Evolutionary conservation across 2,113 vertebrate genomes (phyloP).

Genomic region (Acrocephalus arundinaceus): DNA sequence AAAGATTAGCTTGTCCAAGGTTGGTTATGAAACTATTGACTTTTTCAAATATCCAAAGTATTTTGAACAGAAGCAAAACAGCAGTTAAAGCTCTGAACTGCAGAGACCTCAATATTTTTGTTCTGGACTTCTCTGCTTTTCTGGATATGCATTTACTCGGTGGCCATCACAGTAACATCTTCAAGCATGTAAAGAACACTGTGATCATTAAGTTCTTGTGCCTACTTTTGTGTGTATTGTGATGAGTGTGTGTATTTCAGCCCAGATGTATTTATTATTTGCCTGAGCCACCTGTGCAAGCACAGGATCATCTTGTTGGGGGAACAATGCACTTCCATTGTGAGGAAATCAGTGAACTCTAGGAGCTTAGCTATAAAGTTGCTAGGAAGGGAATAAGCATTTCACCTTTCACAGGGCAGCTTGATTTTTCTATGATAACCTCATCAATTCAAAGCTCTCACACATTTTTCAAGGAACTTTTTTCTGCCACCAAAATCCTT

Average conservation of each 20-base stretch:
- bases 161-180: background rate
- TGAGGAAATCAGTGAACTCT: background rate
- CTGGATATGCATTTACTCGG: fast-evolving
- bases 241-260: background rate
- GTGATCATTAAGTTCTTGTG: background rate
- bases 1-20: constrained; percentile 67
- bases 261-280: background rate
- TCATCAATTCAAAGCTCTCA: background rate
- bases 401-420: background rate
- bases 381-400: background rate
- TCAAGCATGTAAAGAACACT: background rate
- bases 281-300: background rate
- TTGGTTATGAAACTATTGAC: constrained; percentile 64
- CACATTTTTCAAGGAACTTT: fast-evolving
- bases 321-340: background rate
- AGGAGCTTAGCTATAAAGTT: background rate
- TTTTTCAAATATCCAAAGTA: constrained; percentile 18
- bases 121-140: background rate
- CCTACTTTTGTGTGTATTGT: background rate
- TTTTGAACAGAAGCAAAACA: constrained; percentile 1
- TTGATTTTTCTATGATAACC: background rate
- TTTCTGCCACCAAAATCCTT: background rate
- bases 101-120: background rate
- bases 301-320: background rate
- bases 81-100: background rate